A percentile compares a stretch with the other conserved stretches of the same genome.
Evolutionary conservation across 2,113 vertebrate genomes (phyloP).

Genomic region (Hippocampus barbouri): DNA sequence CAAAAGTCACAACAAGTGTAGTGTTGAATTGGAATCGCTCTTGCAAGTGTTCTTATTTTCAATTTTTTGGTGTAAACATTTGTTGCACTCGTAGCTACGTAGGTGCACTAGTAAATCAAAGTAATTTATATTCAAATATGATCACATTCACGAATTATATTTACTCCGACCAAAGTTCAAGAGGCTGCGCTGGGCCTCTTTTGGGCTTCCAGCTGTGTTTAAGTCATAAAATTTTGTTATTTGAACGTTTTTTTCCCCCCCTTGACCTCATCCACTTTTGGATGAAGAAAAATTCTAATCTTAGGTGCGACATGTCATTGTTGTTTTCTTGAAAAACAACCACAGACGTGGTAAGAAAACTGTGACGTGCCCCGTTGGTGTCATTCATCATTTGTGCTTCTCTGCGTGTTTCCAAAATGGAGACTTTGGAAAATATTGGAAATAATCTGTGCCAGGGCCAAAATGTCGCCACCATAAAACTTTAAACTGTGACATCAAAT

Average conservation of each 20-base stretch:
- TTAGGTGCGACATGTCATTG: slow-evolving; percentile 2
- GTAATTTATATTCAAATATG: not conserved
- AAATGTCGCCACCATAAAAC: not conserved
- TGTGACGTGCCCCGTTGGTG: not conserved
- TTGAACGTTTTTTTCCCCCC: not conserved
- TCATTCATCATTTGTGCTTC: slow-evolving; percentile 2
- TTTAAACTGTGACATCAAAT: not conserved
- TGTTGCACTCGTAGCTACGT: no score
- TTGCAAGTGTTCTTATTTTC: no score
- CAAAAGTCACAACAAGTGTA: no score
- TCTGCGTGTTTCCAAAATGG: not conserved
- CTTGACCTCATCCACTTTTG: slow-evolving; percentile 3
- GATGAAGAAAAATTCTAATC: slow-evolving; percentile 2
- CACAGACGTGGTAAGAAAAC: not conserved
- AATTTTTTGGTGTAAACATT: no score
- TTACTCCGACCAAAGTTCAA: slow-evolving; percentile 2
- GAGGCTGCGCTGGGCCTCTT: not conserved
- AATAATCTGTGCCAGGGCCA: not conserved
- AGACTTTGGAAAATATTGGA: not conserved
- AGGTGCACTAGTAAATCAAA: not conserved
- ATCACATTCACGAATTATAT: not conserved
- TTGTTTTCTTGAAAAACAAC: slow-evolving; percentile 17
- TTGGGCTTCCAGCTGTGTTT: slow-evolving; percentile 6
- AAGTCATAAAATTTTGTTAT: slow-evolving; percentile 14
- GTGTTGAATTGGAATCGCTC: no score